A percentile compares a stretch with the other conserved stretches of the same genome.
Evolutionary conservation across 2,797 vertebrate genomes (phyloP).

Genomic region (Falco cherrug): DNA sequence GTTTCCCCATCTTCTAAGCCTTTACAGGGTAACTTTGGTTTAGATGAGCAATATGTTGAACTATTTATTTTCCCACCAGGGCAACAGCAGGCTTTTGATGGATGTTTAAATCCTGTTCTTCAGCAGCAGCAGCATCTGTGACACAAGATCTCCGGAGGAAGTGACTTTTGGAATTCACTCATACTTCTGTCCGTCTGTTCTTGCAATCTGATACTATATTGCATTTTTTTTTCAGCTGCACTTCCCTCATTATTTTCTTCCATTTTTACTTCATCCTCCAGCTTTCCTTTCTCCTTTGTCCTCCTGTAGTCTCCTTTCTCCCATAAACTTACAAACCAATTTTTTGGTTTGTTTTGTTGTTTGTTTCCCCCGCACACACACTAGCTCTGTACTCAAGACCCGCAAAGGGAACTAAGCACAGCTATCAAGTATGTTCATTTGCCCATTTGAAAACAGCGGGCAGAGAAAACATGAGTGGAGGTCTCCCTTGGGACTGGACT

Average conservation of each 20-base stretch:
- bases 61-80: conserved; percentile 50
- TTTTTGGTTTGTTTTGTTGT: not conserved
- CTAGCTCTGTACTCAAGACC: not conserved
- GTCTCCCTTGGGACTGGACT: conserved; percentile 11
- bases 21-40: conserved; percentile 36
- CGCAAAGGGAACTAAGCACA: conserved; percentile 27
- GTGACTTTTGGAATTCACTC: conserved; percentile 39
- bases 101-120: conserved; percentile 28
- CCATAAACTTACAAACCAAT: not conserved
- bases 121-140: conserved; percentile 28
- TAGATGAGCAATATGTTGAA: conserved; percentile 27
- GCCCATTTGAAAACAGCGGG: conserved; percentile 25
- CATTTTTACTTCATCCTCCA: conserved; percentile 30
- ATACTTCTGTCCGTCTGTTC: conserved; percentile 27
- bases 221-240: conserved; percentile 31
- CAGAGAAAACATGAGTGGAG: conserved; percentile 17
- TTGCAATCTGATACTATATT: conserved; percentile 10
- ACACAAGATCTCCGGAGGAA: conserved; percentile 49
- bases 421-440: conserved; percentile 43
- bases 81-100: conserved; percentile 27
- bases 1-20: conserved; percentile 18
- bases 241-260: conserved; percentile 38
- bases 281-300: conserved; percentile 23
- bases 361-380: not conserved
- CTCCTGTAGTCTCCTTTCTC: conserved; percentile 39